Conservation (phyloP, 2,797 vertebrate species). For the Morelia viridis region DNA sequence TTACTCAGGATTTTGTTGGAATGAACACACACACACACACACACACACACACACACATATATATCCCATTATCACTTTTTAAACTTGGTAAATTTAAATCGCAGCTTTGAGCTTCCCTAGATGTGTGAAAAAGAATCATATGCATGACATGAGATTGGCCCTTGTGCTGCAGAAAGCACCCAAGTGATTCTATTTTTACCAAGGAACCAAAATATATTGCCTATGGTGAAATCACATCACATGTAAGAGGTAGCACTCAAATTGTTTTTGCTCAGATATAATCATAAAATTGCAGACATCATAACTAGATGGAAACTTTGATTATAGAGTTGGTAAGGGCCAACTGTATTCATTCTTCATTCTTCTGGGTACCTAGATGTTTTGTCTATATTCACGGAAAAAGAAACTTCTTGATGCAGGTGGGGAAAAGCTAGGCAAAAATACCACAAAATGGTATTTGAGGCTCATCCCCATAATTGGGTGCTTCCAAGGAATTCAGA, state of each 20-base stretch:
- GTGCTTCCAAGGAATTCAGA: neutral
- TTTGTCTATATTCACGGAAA: conserved; percentile 17
- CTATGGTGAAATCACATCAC: neutral
- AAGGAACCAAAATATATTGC: neutral
- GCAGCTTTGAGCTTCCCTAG: neutral
- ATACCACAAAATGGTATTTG: conserved; percentile 24
- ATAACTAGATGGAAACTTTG: conserved; percentile 12
- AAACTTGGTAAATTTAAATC: neutral
- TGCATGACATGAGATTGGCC: neutral
- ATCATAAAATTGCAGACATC: conserved; percentile 24
- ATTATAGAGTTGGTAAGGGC: conserved; percentile 18
- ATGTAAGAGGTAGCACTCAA: neutral
- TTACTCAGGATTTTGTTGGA: neutral
- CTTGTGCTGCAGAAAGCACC: neutral
- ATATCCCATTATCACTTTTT: neutral
- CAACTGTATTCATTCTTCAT: neutral
- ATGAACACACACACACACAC: neutral
- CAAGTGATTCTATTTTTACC: neutral
- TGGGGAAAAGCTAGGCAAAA: conserved; percentile 5
- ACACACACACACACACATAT: neutral
- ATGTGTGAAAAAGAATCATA: neutral
- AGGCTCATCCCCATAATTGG: conserved; percentile 1
- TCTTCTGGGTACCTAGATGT: conserved; percentile 5
- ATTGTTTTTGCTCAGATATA: conserved; percentile 6
- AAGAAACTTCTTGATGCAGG: conserved; percentile 1